phyloP scores from a whole-genome alignment of 2,797 vertebrate species.

The Hyperoplus lanceolatus region DNA sequence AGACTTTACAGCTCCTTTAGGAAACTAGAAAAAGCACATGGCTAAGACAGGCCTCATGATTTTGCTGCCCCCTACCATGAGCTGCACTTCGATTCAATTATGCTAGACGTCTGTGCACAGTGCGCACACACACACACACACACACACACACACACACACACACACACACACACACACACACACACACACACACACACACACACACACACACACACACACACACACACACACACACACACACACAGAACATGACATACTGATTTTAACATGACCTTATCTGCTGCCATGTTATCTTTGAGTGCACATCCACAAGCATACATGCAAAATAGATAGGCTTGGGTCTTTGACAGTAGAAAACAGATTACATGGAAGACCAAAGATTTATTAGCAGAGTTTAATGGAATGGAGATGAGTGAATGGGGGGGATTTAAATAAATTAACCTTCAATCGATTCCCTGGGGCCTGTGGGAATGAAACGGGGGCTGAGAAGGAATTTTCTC shows the following conservation, averaged over 20 bases:
- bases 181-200: background rate
- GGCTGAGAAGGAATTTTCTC: slow-evolving; percentile 82
- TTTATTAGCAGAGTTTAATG: slow-evolving; percentile 92
- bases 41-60: slow-evolving; percentile 59
- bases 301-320: slow-evolving; percentile 35
- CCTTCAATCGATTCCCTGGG: slow-evolving; percentile 88
- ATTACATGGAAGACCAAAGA: slow-evolving; percentile 89
- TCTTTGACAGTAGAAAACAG: slow-evolving; percentile 85
- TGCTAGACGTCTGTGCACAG: slow-evolving; percentile 40
- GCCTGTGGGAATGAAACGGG: slow-evolving; percentile 79
- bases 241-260: slow-evolving; percentile 40
- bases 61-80: slow-evolving; percentile 57
- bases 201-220: background rate
- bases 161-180: background rate
- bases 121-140: background rate
- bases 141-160: slow-evolving; percentile 14
- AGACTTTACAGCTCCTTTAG: slow-evolving; percentile 62
- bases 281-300: slow-evolving; percentile 53
- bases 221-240: slow-evolving; percentile 14
- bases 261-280: slow-evolving; percentile 69
- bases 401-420: slow-evolving; percentile 88
- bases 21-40: slow-evolving; percentile 29
- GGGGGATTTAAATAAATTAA: slow-evolving; percentile 92
- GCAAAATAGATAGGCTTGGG: slow-evolving; percentile 48
- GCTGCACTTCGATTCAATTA: slow-evolving; percentile 69